phyloP scores from a whole-genome alignment of 2,113 vertebrate species.

The Microtus ochrogaster region DNA sequence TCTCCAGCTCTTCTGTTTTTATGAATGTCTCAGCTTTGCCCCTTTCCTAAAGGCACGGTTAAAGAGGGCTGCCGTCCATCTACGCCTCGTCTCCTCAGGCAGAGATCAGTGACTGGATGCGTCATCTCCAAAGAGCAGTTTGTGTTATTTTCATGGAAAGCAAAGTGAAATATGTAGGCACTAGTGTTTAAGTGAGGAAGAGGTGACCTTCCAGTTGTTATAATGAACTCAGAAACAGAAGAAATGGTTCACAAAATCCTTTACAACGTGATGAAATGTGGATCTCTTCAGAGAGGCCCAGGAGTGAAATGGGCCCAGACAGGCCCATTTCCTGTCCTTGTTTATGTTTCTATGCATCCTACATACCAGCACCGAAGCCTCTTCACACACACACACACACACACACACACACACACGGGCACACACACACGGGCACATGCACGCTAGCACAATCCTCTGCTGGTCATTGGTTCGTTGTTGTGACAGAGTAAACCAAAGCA shows the following conservation, averaged over 20 bases:
- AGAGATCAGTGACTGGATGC: constrained; percentile 12
- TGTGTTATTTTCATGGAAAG: neutral
- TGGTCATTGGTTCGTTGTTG: neutral
- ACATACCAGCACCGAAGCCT: neutral
- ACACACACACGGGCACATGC: neutral
- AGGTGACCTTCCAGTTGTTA: neutral
- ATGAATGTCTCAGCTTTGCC: rapidly evolving
- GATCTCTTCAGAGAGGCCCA: too few relatives aligned
- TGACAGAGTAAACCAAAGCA: neutral
- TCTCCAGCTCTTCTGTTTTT: neutral
- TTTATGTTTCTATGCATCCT: too few relatives aligned
- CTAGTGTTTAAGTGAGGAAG: neutral
- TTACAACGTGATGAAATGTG: neutral
- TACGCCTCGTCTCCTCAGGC: neutral
- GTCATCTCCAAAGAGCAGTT: constrained; percentile 19
- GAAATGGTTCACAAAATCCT: neutral
- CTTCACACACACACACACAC: neutral
- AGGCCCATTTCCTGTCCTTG: too few relatives aligned
- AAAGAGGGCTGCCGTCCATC: neutral
- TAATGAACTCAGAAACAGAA: neutral
- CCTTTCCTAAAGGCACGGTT: neutral
- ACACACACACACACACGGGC: neutral
- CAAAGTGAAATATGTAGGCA: constrained; percentile 7
- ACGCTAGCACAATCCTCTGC: too few relatives aligned
- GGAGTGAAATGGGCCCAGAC: too few relatives aligned